Evolutionary conservation across 2,888 invertebrate species (phyloP), one percentile per base, ranked within the genome.

Genomic region (Pseudolycoriella hygida): DNA sequence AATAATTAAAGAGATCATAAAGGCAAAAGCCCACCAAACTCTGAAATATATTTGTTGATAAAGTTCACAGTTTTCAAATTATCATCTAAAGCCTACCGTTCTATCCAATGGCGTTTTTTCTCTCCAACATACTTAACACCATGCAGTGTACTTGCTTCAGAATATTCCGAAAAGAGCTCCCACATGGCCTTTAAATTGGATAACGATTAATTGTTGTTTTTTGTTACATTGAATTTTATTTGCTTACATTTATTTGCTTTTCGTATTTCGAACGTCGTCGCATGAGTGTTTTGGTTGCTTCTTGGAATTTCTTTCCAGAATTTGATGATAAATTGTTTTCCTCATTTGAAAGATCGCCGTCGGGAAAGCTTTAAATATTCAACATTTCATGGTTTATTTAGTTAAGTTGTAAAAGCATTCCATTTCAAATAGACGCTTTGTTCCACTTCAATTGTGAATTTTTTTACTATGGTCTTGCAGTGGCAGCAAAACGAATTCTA

Each of bases 41-140:
- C 40, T 43, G 37, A 4, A 15, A 39, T 39, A 37, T 37, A 37
- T 11, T 15, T 10, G 17, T n/a, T n/a, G 14, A 34, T 14, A 31
- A 14, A 15, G 17, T n/a, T 37, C 20, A 31, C 38, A 5, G 17
- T 37, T 20, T 6, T 20, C 50, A 12, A 41, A 30, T 34, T 58
- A 42, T 42, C 58, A 40, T 32, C 61, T 57, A 71, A 10, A 39
- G 11, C 48, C 60, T 59, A 74, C 73, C 74, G 72, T 59, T 76
- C 76, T 18, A 70, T 56, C 31, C 61, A 60, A 1, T 74, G 72
- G 11, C 75, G 61, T 46, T 71, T 70, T 48, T 68, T 68, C 53
- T 76, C 76, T 6, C 75, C 76, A 46, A 76, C 64, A 53, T 77
- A 77, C 48, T 70, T 71, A 1, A 77, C 64, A 6, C 77, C 77